phyloP scores from a whole-genome alignment of 2,113 vertebrate species.

The Eclectus roratus region DNA sequence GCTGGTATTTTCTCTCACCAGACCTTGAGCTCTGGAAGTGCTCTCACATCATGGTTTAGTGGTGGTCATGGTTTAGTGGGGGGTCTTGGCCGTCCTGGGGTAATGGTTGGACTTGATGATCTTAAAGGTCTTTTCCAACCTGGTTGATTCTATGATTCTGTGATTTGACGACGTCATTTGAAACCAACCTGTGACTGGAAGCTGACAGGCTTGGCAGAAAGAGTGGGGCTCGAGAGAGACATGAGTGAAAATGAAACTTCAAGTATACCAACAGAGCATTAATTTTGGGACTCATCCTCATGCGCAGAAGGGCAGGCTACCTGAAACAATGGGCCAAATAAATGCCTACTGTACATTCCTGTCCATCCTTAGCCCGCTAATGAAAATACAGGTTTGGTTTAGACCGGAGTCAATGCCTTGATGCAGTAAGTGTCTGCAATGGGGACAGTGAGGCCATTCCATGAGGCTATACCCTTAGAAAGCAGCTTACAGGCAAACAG shows the following conservation, averaged over 20 bases:
- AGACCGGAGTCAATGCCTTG: background rate
- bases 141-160: background rate
- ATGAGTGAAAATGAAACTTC: background rate
- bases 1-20: background rate
- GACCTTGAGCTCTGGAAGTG: background rate
- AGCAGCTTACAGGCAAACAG: background rate
- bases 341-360: background rate
- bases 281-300: background rate
- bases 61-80: background rate
- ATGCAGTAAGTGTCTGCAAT: background rate
- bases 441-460: background rate
- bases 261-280: background rate
- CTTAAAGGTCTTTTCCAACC: background rate
- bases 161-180: background rate
- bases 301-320: background rate
- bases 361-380: background rate
- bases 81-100: background rate
- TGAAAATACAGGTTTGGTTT: background rate
- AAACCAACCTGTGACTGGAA: background rate
- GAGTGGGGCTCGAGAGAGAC: background rate
- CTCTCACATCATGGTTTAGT: background rate
- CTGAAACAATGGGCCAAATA: background rate
- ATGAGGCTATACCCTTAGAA: background rate
- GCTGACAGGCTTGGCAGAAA: background rate
- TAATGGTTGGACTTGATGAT: background rate